Percentiles rank a stretch among this genome's conserved stretches.
These are phyloP conservation scores for Drosophila santomea DNA, from an alignment of 1,140 invertebrate genomes.

Conservation along the genomic window DNA sequence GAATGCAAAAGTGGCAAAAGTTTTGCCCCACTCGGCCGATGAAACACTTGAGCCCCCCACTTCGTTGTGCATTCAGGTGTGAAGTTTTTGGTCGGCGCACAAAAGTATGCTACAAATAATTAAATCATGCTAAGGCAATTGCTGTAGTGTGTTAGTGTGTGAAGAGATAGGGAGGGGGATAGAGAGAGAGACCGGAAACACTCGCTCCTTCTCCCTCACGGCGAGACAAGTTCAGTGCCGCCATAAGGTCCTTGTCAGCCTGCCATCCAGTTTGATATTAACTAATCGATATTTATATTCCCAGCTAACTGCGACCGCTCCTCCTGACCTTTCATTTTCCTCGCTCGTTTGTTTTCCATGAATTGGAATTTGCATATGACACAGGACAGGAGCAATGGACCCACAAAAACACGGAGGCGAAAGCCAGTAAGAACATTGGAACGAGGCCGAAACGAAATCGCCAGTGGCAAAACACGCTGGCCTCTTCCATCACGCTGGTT, in stretches of 20 bases:
- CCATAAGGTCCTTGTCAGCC: constrained; percentile 60
- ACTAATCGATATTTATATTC: constrained; percentile 77
- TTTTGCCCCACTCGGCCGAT: constrained; percentile 52
- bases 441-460: constrained; percentile 16
- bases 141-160: constrained; percentile 7
- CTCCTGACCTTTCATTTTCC: background rate
- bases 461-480: constrained; percentile 39
- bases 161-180: background rate
- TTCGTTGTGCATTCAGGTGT: constrained; percentile 70
- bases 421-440: constrained; percentile 11
- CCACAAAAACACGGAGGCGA: constrained; percentile 18
- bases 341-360: constrained; percentile 7
- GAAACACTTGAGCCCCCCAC: background rate
- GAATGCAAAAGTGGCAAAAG: constrained; percentile 76
- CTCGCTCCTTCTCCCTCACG: constrained; percentile 8
- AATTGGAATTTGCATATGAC: constrained; percentile 60
- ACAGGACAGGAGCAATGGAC: constrained; percentile 19
- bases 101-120: constrained; percentile 80
- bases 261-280: constrained; percentile 73
- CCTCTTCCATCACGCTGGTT: constrained; percentile 21
- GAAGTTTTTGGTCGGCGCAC: constrained; percentile 74
- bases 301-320: constrained; percentile 1
- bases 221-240: constrained; percentile 73
- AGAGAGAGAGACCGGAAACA: constrained; percentile 13
- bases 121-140: constrained; percentile 77